A percentile compares a stretch with the other conserved stretches of the same genome.
Evolutionary conservation across 92 coral and sea anemone species (phyloP).

Genomic region (Heteractis magnifica): DNA sequence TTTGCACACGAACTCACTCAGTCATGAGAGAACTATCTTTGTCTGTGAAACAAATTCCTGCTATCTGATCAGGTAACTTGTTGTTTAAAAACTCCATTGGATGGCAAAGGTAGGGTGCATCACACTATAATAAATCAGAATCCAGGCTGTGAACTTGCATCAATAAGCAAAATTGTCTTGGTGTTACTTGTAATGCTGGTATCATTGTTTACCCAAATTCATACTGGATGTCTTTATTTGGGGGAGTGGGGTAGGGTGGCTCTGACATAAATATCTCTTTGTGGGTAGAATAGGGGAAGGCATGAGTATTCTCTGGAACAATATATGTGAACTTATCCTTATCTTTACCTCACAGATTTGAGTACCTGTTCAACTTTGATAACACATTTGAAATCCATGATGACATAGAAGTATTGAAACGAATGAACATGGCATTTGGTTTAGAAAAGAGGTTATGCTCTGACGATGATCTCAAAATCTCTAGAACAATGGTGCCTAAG

Average conservation of each 20-base stretch:
- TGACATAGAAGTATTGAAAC: slow-evolving; percentile 94
- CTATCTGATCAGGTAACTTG: neutral
- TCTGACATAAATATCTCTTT: neutral
- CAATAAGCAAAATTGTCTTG: no score
- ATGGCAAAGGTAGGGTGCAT: no score
- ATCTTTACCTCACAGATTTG: slow-evolving; percentile 61
- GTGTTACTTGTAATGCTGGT: no score
- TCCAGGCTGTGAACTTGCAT: no score
- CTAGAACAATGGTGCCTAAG: slow-evolving; percentile 97
- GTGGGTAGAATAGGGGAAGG: neutral
- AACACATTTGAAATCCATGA: slow-evolving; percentile 99
- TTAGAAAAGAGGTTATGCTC: slow-evolving; percentile 85
- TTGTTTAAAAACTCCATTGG: neutral
- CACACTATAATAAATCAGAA: no score
- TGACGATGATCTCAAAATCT: slow-evolving; percentile 61
- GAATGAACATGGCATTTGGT: slow-evolving; percentile 99
- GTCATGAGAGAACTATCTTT: no score
- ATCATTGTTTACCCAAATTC: no score
- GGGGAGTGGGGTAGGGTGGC: no score
- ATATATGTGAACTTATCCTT: neutral
- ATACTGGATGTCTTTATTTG: no score
- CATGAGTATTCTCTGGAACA: neutral
- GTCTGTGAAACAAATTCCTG: no score
- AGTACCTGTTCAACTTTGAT: slow-evolving; percentile 95
- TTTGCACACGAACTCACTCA: no score